These are phyloP conservation scores for Canis aureus DNA, from an alignment of 2,113 vertebrate genomes.

Conservation along the genomic window DNA sequence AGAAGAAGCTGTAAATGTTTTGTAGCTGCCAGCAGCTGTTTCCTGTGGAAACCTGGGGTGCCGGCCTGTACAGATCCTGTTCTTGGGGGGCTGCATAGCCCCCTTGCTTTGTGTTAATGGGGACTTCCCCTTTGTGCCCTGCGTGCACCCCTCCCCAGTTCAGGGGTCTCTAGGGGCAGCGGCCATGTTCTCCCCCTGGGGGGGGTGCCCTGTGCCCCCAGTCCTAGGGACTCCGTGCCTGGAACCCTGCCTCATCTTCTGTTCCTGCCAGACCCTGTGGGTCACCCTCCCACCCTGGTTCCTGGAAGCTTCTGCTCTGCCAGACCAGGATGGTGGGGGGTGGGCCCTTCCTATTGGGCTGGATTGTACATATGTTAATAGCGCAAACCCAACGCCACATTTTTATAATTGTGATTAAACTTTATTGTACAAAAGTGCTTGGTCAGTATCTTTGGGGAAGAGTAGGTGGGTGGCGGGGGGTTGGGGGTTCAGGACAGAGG, in stretches of 20 bases:
- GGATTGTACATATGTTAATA: constrained; percentile 88
- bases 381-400: constrained; percentile 85
- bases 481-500: neutral
- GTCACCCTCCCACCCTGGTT: constrained; percentile 68
- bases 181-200: constrained; percentile 80
- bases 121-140: constrained; percentile 73
- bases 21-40: constrained; percentile 84
- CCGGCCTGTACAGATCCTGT: constrained; percentile 83
- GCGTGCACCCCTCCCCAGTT: constrained; percentile 78
- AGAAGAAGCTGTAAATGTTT: constrained; percentile 86
- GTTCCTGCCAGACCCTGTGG: constrained; percentile 79
- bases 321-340: constrained; percentile 65
- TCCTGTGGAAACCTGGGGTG: constrained; percentile 85
- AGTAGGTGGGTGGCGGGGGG: neutral
- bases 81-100: constrained; percentile 66
- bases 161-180: constrained; percentile 80
- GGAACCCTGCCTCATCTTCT: constrained; percentile 81
- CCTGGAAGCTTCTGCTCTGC: constrained; percentile 48
- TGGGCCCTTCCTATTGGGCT: constrained; percentile 78
- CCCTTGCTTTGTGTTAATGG: constrained; percentile 76
- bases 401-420: constrained; percentile 89
- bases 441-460: constrained; percentile 67
- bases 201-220: constrained; percentile 63
- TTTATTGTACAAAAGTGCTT: constrained; percentile 87
- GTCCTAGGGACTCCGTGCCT: constrained; percentile 81